A percentile compares a stretch with the other conserved stretches of the same genome.
Conservation (phyloP, 2,113 vertebrate species). For the Herpetotheres cachinnans region DNA sequence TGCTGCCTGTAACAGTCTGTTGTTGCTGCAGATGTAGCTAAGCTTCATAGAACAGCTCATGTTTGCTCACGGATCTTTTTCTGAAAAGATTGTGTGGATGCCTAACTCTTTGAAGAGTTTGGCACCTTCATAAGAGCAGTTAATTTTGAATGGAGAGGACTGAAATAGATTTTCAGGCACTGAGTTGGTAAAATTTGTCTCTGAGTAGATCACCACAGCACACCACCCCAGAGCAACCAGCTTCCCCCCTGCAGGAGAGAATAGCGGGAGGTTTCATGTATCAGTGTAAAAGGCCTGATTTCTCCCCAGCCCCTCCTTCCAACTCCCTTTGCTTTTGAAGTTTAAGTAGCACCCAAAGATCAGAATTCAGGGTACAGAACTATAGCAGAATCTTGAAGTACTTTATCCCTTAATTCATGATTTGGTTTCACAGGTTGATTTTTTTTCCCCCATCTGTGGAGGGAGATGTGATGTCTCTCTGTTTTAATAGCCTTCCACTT, state of each 20-base stretch:
- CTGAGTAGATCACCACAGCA: accelerated
- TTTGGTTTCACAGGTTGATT: neutral
- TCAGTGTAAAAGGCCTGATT: neutral
- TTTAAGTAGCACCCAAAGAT: neutral
- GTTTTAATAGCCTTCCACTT: neutral
- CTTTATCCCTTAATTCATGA: neutral
- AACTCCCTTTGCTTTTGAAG: neutral
- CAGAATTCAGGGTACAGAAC: neutral
- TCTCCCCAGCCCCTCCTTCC: neutral
- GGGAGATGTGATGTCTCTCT: neutral
- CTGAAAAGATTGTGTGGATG: neutral
- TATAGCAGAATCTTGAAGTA: neutral
- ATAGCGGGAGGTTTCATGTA: neutral
- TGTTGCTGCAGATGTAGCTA: neutral
- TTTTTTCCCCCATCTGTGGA: neutral
- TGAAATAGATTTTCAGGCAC: neutral
- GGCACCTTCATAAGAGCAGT: neutral
- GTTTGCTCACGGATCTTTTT: neutral
- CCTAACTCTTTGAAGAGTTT: neutral
- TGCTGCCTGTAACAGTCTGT: neutral
- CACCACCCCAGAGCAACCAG: neutral
- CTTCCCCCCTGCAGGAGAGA: neutral
- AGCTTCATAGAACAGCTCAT: neutral
- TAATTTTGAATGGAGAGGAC: neutral
- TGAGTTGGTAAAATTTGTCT: neutral